Conservation (phyloP, 1,140 invertebrate species). For the Mactra quadrangularis region DNA sequence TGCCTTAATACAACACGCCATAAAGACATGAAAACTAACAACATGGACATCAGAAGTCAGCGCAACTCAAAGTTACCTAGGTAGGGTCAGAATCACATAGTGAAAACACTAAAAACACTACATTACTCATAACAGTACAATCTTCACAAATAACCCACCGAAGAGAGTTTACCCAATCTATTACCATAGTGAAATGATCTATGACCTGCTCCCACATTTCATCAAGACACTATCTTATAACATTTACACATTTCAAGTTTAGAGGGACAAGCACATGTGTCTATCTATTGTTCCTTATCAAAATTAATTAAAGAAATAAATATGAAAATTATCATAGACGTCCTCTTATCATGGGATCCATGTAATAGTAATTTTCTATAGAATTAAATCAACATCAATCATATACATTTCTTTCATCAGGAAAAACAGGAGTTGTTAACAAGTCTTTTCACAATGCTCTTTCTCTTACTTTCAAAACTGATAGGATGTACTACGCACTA, state of each 20-base stretch:
- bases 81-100: no score
- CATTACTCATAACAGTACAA: no score
- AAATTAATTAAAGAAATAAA: constrained; percentile 52
- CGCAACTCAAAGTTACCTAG: no score
- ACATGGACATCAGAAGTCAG: no score
- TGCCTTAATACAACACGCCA: no score
- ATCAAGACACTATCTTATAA: no score
- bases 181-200: no score
- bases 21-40: no score
- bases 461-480: not conserved
- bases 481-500: not conserved
- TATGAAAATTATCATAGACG: constrained; percentile 37
- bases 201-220: no score
- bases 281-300: constrained; percentile 45
- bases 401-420: not conserved
- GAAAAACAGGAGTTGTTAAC: constrained; percentile 7
- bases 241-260: not conserved
- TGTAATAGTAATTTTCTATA: constrained; percentile 39
- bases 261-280: constrained; percentile 44
- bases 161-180: no score
- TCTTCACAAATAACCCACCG: no score
- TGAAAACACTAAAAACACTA: no score
- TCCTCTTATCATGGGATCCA: constrained; percentile 11
- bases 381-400: constrained; percentile 34
- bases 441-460: not conserved